Base-by-base conservation (phyloP, 1,140 invertebrate species). In the Asbolus verrucosus region DNA sequence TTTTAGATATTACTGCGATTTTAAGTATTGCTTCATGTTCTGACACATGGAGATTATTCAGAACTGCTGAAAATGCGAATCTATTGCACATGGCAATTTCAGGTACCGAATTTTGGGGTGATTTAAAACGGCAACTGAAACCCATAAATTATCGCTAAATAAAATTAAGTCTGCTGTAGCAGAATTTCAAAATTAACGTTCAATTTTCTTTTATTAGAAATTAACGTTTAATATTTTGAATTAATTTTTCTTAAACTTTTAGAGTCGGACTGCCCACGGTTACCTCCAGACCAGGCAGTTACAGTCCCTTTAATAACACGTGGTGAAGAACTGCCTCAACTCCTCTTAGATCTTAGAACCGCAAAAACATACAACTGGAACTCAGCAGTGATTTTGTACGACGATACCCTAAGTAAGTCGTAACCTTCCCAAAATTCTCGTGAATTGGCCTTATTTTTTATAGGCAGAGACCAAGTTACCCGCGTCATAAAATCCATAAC, bases 241-340 rank as follows among this genome's bases (percentile, higher is more conserved):
- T n/a, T n/a, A n/a, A n/a, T n/a, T n/a, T n/a, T n/a, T n/a, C n/a
- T n/a, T n/a, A 54, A 27, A 2, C 13, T 71, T 75, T 69, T 68
- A 80, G 77, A 79, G 65, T 81, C 86, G 0, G 89, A 92, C 72
- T 94, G 92, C 80, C 89, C 91, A 0, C 83, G 92, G 43, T 78
- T 94, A 63, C 88, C 90, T 0, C 71, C 81, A 0, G 78, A 85
- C 15, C 82, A 85, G 2, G 91, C 90, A 0, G 81, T 93, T n/a
- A 91, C 88, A 31, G 84, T 93, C 18, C 92, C 92, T 0, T 79
- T 90, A 46, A 79, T 89, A 1, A 79, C 82, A 0, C 80, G 82
- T 1, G 89, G 90, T 1, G 83, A 89, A 41, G 92, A 93, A 80
- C 77, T 93, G 31, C 85, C 91, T 0, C 92, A 94, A 82, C 81